Evolutionary conservation across 2,797 vertebrate species (phyloP).

Genomic region (Eupleurogrammus muticus): DNA sequence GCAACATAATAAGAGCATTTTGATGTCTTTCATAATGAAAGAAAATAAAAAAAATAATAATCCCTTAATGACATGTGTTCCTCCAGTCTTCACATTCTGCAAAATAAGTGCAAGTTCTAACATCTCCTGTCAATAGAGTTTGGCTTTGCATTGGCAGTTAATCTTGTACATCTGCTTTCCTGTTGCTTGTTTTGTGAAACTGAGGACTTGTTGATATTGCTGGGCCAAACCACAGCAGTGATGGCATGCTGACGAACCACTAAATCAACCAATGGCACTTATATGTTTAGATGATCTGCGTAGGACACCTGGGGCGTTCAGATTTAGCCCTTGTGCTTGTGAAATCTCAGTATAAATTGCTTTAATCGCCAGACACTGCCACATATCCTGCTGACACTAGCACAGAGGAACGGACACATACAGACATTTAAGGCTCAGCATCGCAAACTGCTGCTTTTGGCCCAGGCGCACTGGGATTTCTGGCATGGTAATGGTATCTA

Average conservation of each 20-base stretch:
- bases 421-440: conserved; percentile 6
- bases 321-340: conserved; percentile 18
- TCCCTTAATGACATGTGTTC: conserved; percentile 56
- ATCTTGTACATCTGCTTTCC: conserved; percentile 52
- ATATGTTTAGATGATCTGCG: conserved; percentile 28
- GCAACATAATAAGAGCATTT: conserved; percentile 45
- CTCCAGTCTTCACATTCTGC: conserved; percentile 48
- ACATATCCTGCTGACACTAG: conserved; percentile 20
- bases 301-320: conserved; percentile 26
- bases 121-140: conserved; percentile 54
- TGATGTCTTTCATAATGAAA: conserved; percentile 52
- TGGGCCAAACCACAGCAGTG: conserved; percentile 58
- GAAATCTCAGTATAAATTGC: conserved; percentile 32
- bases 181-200: conserved; percentile 67
- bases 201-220: conserved; percentile 60
- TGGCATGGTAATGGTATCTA: conserved; percentile 42
- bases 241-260: conserved; percentile 58
- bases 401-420: conserved; percentile 1
- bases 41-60: conserved; percentile 63
- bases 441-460: conserved; percentile 54
- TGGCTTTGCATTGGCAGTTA: conserved; percentile 51
- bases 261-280: conserved; percentile 49
- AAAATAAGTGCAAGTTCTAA: conserved; percentile 70
- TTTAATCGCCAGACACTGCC: conserved; percentile 16
- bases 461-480: conserved; percentile 20